Base-by-base conservation (phyloP, 2,888 invertebrate genomes). In the Heliconius aoede region DNA sequence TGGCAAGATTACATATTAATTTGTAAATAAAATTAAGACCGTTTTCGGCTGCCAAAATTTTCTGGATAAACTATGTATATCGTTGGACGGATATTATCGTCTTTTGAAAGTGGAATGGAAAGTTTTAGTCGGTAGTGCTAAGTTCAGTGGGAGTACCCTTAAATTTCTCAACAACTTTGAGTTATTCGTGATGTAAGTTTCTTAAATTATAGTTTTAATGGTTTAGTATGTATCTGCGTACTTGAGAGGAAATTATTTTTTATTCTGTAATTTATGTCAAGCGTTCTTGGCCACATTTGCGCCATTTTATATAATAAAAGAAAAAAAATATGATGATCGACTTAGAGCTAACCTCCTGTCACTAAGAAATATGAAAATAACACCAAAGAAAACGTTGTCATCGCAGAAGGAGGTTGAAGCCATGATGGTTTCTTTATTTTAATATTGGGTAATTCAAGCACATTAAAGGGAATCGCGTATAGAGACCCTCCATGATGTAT, bases 281-380 rank as follows among this genome's bases (percentile, higher is more conserved):
- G n/a, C n/a, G n/a, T n/a, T n/a, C n/a, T n/a, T n/a, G n/a, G n/a
- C n/a, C n/a, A n/a, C n/a, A n/a, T n/a, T n/a, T n/a, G n/a, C n/a
- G n/a, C n/a, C n/a, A n/a, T n/a, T n/a, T n/a, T n/a, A n/a, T n/a
- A n/a, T n/a, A n/a, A n/a, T n/a, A n/a, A n/a, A n/a, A n/a, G n/a
- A n/a, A n/a, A n/a, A n/a, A n/a, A n/a, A n/a, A n/a, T n/a, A n/a
- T n/a, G n/a, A n/a, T n/a, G n/a, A n/a, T n/a, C n/a, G n/a, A n/a
- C n/a, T n/a, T n/a, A n/a, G n/a, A n/a, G n/a, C 95, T 95, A 95
- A 98, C 99, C 99, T 95, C 99, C 99, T 73, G 99, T 99, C 72
- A 99, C 99, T 85, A 99, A 94, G 93, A 99, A 99, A 90, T 99
- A 99, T 4, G 99, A 99, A 73, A 98, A 93, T 72, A 99, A 94